Base-by-base conservation (phyloP, 2,888 invertebrate species). In the Sinhomidia bicolor region DNA sequence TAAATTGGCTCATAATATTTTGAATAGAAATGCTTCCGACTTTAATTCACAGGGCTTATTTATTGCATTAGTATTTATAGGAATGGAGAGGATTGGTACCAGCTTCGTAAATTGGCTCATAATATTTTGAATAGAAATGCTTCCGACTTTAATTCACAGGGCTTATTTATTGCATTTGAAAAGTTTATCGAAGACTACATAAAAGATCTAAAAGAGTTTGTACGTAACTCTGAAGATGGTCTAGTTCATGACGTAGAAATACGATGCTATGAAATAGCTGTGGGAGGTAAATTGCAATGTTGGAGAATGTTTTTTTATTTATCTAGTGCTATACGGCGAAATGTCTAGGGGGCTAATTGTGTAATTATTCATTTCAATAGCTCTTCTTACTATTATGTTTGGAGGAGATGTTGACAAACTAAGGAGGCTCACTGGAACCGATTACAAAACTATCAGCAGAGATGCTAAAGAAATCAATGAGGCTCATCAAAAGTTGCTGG, bases 1-100 rank as follows among this genome's bases (percentile, higher is more conserved):
- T 1, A 62, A 62, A 20, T 14, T 83, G 44, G 54, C 17, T 14
- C 47, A 84, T 36, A 3, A 10, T 3, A 26, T 44, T 84, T 9
- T 84, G 14, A 0, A 74, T 3, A 78, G 83, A 68, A 79, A 54
- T 41, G 60, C 76, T 17, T 62, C 88, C 0, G 79, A 68, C 26
- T 88, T 68, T 44, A 65, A 85, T n/a, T 36, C 41, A 7, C 17
- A 41, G 0, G 78, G 68, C 17, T 29, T 88, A 14, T 88, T 84
- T 57, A 79, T 79, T 17, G 57, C 68, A 12, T 83, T 68, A 9
- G 23, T 51, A 3, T 29, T 29, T 68, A 51, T 32, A 88, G 88
- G 20, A 36, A 88, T 57, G 88, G 88, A 1, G 83, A 88, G 36
- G 78, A 84, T 10, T 88, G 88, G 88, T 17, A 20, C 0, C 17